Evolutionary conservation across 2,888 invertebrate genomes (phyloP).

Genomic region (Tetranychus piercei): DNA sequence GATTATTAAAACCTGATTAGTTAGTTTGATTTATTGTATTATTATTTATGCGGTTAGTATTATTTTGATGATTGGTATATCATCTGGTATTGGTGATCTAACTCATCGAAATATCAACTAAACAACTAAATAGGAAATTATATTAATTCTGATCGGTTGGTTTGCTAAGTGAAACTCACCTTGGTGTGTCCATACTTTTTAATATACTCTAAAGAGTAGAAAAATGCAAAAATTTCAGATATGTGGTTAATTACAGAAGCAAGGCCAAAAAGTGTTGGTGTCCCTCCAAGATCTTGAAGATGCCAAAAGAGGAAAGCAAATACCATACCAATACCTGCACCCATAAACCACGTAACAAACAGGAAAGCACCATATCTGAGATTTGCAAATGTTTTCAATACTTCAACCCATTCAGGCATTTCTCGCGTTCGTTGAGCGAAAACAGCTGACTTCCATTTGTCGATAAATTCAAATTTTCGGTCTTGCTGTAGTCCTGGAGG

Average conservation of each 20-base stretch:
- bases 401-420: constrained; percentile 83
- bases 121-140: neutral
- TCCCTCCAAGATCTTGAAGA: constrained; percentile 78
- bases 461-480: constrained; percentile 21
- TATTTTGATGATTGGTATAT: too few relatives aligned
- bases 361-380: constrained; percentile 76
- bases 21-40: too few relatives aligned
- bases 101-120: neutral
- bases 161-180: constrained; percentile 38
- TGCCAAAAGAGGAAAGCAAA: constrained; percentile 99
- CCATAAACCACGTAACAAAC: constrained; percentile 97
- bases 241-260: constrained; percentile 97
- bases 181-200: constrained; percentile 84
- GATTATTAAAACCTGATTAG: too few relatives aligned
- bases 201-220: constrained; percentile 88
- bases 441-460: constrained; percentile 43
- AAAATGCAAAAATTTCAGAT: constrained; percentile 93
- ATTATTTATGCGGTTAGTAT: too few relatives aligned
- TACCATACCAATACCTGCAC: constrained; percentile 92
- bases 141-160: neutral
- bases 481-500: constrained; percentile 17
- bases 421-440: constrained; percentile 75
- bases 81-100: too few relatives aligned
- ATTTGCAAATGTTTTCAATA: constrained; percentile 59
- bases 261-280: constrained; percentile 89